Conservation (phyloP, 2,888 invertebrate genomes). For the Entomobrya proxima region DNA sequence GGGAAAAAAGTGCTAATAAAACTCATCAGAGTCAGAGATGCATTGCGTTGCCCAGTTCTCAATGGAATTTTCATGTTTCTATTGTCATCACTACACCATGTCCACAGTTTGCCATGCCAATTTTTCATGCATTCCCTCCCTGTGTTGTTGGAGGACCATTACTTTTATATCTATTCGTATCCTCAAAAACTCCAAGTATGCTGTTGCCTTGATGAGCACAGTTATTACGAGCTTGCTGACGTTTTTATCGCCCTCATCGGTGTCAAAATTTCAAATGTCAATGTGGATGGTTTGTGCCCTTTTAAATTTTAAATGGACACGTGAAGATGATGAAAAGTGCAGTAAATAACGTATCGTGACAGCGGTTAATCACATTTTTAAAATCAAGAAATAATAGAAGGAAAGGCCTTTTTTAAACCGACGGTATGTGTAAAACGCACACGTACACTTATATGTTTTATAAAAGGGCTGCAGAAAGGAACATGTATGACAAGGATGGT, state of each 20-base stretch:
- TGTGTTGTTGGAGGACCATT: too few species aligned
- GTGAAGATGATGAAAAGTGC: slow-evolving; percentile 33
- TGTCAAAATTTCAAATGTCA: slow-evolving; percentile 13
- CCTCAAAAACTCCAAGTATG: background rate
- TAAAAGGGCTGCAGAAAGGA: background rate
- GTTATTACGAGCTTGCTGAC: background rate
- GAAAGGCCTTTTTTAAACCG: background rate
- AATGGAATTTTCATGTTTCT: slow-evolving; percentile 50
- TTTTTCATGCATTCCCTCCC: background rate
- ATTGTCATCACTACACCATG: background rate
- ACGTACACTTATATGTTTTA: background rate
- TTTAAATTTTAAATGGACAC: slow-evolving; percentile 45
- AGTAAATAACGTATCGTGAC: slow-evolving; percentile 42
- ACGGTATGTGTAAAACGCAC: background rate
- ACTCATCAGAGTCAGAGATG: background rate
- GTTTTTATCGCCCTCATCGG: slow-evolving; percentile 24
- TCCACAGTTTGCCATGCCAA: background rate
- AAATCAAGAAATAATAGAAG: background rate
- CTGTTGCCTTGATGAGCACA: background rate
- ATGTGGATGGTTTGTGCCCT: background rate
- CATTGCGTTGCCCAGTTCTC: slow-evolving; percentile 11
- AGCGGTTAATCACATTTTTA: slow-evolving; percentile 36
- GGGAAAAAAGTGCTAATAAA: background rate
- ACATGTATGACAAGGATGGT: background rate
- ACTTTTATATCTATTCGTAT: too few species aligned